These are phyloP conservation scores for Nymphalis io DNA, from an alignment of 1,140 invertebrate genomes.

Conservation along the genomic window DNA sequence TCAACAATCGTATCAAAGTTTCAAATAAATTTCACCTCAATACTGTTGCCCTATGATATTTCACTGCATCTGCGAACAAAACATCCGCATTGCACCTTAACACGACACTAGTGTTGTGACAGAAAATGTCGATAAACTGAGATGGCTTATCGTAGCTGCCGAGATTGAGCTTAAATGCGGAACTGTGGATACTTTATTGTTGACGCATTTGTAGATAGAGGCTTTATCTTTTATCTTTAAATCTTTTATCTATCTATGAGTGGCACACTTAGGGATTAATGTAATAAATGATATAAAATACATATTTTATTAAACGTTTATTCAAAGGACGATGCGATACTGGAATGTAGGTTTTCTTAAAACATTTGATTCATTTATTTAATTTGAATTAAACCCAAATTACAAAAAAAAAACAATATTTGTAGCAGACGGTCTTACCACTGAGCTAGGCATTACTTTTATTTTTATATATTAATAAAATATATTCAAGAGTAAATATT, in stretches of 20 bases:
- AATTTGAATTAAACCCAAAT: too few relatives aligned
- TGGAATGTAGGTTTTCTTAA: too few relatives aligned
- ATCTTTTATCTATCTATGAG: slow-evolving; percentile 15
- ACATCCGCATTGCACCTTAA: slow-evolving; percentile 25
- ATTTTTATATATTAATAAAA: too few relatives aligned
- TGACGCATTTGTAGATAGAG: slow-evolving; percentile 36
- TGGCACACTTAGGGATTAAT: slow-evolving; percentile 33
- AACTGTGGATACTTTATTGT: slow-evolving; percentile 38
- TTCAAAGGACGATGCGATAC: not conserved
- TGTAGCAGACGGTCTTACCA: too few relatives aligned
- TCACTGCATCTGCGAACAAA: slow-evolving; percentile 19
- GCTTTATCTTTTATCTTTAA: slow-evolving; percentile 33
- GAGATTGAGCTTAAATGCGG: slow-evolving; percentile 36
- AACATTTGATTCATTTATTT: too few relatives aligned
- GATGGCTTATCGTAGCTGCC: slow-evolving; percentile 39
- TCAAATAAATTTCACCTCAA: slow-evolving; percentile 1
- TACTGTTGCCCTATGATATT: slow-evolving; percentile 25
- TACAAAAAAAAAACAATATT: too few relatives aligned
- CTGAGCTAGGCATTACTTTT: too few relatives aligned
- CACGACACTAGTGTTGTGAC: slow-evolving; percentile 38
- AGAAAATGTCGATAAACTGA: slow-evolving; percentile 37
- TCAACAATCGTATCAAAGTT: not conserved
- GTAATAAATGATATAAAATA: slow-evolving; percentile 11
- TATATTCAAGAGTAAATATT: too few relatives aligned
- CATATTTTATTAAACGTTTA: not conserved